Percentiles rank a stretch among this genome's conserved stretches.
Evolutionary conservation across 2,888 invertebrate genomes (phyloP).

Genomic region (Zele albiditarsus): DNA sequence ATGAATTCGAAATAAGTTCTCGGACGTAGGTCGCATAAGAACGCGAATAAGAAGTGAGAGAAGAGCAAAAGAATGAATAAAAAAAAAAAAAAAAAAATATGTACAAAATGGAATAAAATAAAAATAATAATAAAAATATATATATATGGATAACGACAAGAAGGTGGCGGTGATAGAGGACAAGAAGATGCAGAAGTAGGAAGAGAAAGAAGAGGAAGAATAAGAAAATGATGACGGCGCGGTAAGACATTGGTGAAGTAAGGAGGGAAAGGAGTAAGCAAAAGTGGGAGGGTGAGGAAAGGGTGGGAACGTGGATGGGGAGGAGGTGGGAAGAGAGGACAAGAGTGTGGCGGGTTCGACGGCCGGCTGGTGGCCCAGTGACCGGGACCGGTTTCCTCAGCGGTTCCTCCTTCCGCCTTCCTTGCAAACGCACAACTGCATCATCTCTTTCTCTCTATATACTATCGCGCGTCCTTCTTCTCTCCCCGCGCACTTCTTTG

Average conservation of each 20-base stretch:
- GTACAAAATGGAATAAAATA: constrained; percentile 25
- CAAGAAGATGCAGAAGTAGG: constrained; percentile 27
- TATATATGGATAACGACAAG: constrained; percentile 34
- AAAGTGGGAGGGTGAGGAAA: constrained; percentile 59
- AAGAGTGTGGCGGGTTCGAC: constrained; percentile 69
- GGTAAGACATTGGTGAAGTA: constrained; percentile 37
- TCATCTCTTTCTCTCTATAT: constrained; percentile 59
- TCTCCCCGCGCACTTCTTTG: constrained; percentile 37
- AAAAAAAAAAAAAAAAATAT: constrained; percentile 19
- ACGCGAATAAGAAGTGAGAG: constrained; percentile 33
- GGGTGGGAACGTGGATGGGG: constrained; percentile 65
- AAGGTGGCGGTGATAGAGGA: constrained; percentile 29
- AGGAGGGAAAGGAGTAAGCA: constrained; percentile 63
- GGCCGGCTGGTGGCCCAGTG: constrained; percentile 73
- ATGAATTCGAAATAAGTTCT: constrained; percentile 38
- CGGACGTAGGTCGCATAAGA: constrained; percentile 36
- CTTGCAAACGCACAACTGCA: constrained; percentile 73
- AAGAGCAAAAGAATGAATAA: constrained; percentile 32
- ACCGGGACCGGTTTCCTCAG: constrained; percentile 73
- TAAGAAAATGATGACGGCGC: constrained; percentile 34
- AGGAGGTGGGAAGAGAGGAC: constrained; percentile 62
- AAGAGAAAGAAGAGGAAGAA: constrained; percentile 38
- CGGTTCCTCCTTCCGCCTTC: constrained; percentile 73
- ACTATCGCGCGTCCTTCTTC: constrained; percentile 25
- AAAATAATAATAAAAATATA: constrained; percentile 11